A percentile compares a stretch with the other conserved stretches of the same genome.
Evolutionary conservation across 2,888 invertebrate species (phyloP).

Genomic region (Xylota sylvarum): DNA sequence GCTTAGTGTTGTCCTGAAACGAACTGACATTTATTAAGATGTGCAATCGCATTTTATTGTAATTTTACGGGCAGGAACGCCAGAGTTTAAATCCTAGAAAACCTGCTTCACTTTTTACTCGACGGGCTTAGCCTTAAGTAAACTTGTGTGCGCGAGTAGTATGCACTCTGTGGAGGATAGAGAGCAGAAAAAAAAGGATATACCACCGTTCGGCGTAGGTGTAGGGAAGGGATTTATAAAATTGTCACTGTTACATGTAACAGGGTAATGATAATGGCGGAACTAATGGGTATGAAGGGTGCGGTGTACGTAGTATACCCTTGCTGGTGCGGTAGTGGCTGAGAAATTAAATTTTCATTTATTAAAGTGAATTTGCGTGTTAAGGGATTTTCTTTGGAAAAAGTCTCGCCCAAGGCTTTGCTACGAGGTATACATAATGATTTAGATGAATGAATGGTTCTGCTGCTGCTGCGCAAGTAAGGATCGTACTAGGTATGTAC

Average conservation of each 20-base stretch:
- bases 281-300: slow-evolving; percentile 58
- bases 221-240: slow-evolving; percentile 62
- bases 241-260: slow-evolving; percentile 69
- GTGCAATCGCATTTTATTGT: slow-evolving; percentile 77
- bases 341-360: slow-evolving; percentile 75
- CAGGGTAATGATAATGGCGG: slow-evolving; percentile 75
- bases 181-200: not conserved
- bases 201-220: slow-evolving; percentile 54
- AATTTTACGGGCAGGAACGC: slow-evolving; percentile 65
- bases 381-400: slow-evolving; percentile 64
- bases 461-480: not conserved
- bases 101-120: slow-evolving; percentile 28
- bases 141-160: not conserved
- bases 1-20: slow-evolving; percentile 71
- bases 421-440: slow-evolving; percentile 16
- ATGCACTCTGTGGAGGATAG: not conserved
- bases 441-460: not conserved
- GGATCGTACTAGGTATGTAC: not conserved
- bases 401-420: slow-evolving; percentile 55
- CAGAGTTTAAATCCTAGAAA: slow-evolving; percentile 65
- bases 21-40: slow-evolving; percentile 76
- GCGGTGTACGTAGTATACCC: not conserved
- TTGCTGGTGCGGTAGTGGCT: slow-evolving; percentile 8
- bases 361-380: slow-evolving; percentile 76
- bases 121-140: slow-evolving; percentile 35